Base-by-base conservation (phyloP, 1,140 invertebrate genomes). In the Dendrolimus punctatus region DNA sequence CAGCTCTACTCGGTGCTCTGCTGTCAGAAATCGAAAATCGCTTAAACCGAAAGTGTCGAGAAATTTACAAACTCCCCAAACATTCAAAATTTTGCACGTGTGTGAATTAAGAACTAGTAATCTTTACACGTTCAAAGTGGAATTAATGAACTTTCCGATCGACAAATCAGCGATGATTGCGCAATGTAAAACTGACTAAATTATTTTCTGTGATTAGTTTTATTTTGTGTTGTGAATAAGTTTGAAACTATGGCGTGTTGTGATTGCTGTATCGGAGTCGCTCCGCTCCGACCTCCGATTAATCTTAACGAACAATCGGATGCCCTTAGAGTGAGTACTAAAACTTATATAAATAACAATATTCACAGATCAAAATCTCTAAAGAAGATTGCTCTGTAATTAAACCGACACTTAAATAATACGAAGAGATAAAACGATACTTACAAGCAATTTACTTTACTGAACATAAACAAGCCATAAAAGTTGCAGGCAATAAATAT, bases 301-400 rank as follows among this genome's bases (percentile, higher is more conserved):
- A 92, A 93, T 76, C 85, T 94, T 50, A 90, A 73, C 69, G 91
- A 92, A 62, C 94, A 96, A 75, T 95, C 94, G 46, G 94, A 95
- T 69, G 78, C 90, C 61, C 84, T 94, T 52, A 94, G 93, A 93
- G 94, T 95, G 85, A 91, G 88, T 80, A 10, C 46, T 52, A 51
- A 49, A 37, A 40, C 47, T 46, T 42, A 51, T 40, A 53, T 57
- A 50, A 37, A n/a, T 38, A 48, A 52, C 40, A 42, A 48, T 10
- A n/a, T 45, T 42, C 9, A 51, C 43, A n/a, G 41, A 7, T 46
- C 45, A 57, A 57, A 23, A 23, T 23, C 23, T 23, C 1, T 23
- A 23, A 23, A 23, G 23, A 23, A 23, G 23, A 23, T 23, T 23
- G 23, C 23, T 23, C 23, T 23, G 23, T 23, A 23, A 23, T 23